These are phyloP conservation scores for Apamea monoglypha DNA, from an alignment of 2,888 invertebrate genomes.

Conservation along the genomic window DNA sequence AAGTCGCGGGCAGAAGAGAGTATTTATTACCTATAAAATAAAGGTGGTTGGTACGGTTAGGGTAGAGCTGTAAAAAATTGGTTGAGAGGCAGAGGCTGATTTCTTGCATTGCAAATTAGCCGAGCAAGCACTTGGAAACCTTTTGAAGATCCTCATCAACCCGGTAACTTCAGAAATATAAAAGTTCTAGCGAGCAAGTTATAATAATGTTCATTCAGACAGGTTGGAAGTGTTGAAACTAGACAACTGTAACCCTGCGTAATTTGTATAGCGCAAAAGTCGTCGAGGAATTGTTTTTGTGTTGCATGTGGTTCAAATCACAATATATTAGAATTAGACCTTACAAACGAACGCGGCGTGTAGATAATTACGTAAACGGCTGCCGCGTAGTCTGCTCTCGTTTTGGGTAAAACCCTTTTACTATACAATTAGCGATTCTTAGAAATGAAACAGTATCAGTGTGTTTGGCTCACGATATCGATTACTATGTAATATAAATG, in stretches of 20 bases:
- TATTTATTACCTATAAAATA: no score
- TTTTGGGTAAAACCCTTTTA: conserved; percentile 13
- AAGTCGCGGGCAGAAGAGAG: no score
- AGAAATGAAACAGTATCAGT: not conserved
- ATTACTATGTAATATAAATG: not conserved
- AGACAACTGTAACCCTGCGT: not conserved
- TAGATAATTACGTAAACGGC: no score
- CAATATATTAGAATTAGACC: no score
- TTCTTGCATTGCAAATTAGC: no score
- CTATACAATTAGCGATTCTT: not conserved
- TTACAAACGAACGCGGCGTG: not conserved
- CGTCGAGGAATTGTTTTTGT: not conserved
- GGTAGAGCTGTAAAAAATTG: no score
- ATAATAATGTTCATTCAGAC: not conserved
- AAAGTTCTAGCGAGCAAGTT: no score
- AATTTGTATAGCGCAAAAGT: not conserved
- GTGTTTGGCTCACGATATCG: not conserved
- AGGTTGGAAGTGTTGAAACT: not conserved
- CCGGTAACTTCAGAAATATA: not conserved
- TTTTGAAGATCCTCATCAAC: not conserved
- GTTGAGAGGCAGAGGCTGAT: no score
- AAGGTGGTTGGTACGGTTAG: no score
- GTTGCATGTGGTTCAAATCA: not conserved
- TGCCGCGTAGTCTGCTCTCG: conserved; percentile 9
- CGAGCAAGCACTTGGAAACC: not conserved